Percentiles rank a stretch among this genome's conserved stretches.
Evolutionary conservation across 2,797 vertebrate species (phyloP).

Genomic region (Myiothlypis chrysogaster): DNA sequence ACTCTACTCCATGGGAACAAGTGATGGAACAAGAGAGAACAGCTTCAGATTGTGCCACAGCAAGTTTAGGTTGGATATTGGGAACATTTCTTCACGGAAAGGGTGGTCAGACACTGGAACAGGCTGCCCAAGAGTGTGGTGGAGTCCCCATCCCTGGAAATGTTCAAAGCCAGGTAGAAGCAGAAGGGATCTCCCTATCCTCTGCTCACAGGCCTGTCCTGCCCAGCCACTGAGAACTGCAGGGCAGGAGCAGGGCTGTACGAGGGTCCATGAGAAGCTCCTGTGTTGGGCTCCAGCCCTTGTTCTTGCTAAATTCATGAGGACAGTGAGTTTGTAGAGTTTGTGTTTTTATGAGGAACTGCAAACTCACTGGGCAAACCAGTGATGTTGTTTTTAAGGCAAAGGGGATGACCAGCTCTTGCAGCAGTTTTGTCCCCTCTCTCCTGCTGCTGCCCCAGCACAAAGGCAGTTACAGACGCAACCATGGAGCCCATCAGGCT

Average conservation of each 20-base stretch:
- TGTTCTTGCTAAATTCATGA: background rate
- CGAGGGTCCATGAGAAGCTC: background rate
- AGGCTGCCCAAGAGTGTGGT: background rate
- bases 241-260: background rate
- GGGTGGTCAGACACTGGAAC: background rate
- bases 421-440: background rate
- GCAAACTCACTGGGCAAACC: background rate
- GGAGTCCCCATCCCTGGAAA: background rate
- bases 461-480: background rate
- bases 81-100: background rate
- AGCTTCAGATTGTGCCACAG: background rate
- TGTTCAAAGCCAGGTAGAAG: background rate
- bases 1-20: background rate
- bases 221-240: background rate
- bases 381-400: background rate
- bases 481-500: background rate
- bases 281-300: background rate
- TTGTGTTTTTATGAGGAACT: background rate
- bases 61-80: background rate
- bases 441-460: background rate
- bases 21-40: background rate
- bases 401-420: background rate
- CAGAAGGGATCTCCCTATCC: background rate
- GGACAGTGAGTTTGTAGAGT: background rate
- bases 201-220: background rate